Evolutionary conservation across 2,113 vertebrate species (phyloP).

Genomic region (Recurvirostra avosetta): DNA sequence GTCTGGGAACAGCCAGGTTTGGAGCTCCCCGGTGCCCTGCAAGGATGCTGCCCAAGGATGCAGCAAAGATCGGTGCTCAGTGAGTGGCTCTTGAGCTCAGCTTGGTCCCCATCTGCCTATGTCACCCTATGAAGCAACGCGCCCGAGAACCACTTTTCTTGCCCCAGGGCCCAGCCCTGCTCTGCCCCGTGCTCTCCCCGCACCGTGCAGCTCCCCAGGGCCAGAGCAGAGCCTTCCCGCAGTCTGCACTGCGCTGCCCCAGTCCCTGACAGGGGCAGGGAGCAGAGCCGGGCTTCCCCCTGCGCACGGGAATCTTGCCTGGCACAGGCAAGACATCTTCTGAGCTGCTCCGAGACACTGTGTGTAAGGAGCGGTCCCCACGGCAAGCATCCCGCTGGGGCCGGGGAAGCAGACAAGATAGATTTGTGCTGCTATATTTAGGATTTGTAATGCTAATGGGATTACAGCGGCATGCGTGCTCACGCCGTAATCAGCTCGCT

Average conservation of each 20-base stretch:
- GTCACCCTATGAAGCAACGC: neutral
- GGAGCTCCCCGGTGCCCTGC: rapidly evolving
- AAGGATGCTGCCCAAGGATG: neutral
- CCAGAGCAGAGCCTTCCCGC: neutral
- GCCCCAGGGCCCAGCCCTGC: neutral
- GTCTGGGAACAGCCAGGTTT: neutral
- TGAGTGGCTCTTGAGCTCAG: neutral
- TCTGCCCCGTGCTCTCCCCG: neutral
- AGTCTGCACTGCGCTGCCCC: neutral
- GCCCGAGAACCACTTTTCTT: neutral
- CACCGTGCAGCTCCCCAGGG: neutral
- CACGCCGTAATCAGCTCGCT: conserved; percentile 23
- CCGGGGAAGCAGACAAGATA: neutral
- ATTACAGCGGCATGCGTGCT: conserved; percentile 15
- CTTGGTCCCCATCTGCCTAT: neutral
- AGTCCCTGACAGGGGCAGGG: neutral
- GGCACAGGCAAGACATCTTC: neutral
- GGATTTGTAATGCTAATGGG: conserved; percentile 49
- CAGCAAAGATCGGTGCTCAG: neutral
- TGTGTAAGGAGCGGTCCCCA: neutral
- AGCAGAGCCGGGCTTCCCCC: neutral
- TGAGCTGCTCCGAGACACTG: neutral
- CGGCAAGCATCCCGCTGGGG: neutral
- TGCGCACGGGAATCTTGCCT: rapidly evolving
- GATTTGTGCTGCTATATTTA: conserved; percentile 59